Base-by-base conservation (phyloP, 2,797 vertebrate genomes). In the Gallinago stenura region DNA sequence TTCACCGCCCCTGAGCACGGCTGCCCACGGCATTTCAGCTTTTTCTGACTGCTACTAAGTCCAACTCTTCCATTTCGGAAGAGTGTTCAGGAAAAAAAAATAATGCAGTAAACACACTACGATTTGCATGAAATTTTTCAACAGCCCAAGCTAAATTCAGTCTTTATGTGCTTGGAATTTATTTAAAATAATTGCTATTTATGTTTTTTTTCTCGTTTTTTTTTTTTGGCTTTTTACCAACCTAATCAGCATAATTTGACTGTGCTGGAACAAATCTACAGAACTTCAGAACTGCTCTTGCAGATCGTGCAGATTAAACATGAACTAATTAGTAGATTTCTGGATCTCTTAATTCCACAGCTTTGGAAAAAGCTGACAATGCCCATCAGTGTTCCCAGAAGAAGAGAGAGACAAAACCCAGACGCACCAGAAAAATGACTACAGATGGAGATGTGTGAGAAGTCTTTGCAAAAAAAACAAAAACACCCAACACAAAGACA, bases 121-220 rank as follows among this genome's bases (percentile, higher is more conserved):
- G 68, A 39, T 90, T 90, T 90, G 30, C 21, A 45, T n/a, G 45
- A 90, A 41, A 20, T 37, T 35, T 90, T 93, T 83, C 91, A 94
- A 64, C 73, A 95, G 45, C 83, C 22, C 31, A 82, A 45, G 51
- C 83, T 96, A 84, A 92, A 93, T 92, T 80, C 56, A 18, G 60
- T 77, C 46, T 96, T 41, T 41, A 41, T 41, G 41, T 41, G 41
- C 86, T 94, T 80, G 56, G 90, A 91, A 87, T 95, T 93, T 82
- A 82, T 95, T 95, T 91, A 45, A 91, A 96, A 93, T 90, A 95
- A 95, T 95, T 94, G 83, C 85, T 94, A 73, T 70, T 91, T 96
- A 87, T 95, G 79, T 12, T 17, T 51, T 33, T 61, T 61, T 37
- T 18, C 1, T 31, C 39, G 24, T 54, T 51, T 18, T 51, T 18